These are phyloP conservation scores for human (Homo sapiens) DNA, from an alignment of 2,113 vertebrate genomes.

Conservation along the genomic window DNA sequence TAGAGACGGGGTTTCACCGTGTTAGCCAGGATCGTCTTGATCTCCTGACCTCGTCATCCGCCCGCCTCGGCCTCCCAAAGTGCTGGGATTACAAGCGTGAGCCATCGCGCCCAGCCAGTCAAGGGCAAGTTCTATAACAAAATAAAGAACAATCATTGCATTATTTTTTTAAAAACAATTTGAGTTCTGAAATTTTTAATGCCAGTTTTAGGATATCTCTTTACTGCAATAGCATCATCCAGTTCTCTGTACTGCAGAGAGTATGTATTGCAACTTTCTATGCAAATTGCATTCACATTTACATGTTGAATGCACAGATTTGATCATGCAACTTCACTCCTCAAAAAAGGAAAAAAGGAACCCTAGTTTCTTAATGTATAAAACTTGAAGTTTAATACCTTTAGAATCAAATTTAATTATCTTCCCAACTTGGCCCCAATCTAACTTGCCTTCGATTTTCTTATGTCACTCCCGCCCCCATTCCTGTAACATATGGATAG, in stretches of 20 bases:
- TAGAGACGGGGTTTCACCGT: too few species aligned
- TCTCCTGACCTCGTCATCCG: too few species aligned
- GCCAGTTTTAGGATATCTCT: background rate
- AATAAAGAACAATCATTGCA: background rate
- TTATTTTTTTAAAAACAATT: background rate
- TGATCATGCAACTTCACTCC: background rate
- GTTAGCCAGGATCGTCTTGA: too few species aligned
- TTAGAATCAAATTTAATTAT: background rate
- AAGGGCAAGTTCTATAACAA: background rate
- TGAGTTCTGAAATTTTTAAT: background rate
- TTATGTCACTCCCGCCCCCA: background rate
- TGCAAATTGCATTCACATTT: background rate
- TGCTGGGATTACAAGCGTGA: too few species aligned
- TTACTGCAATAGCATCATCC: background rate
- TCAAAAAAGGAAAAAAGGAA: background rate
- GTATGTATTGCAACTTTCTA: background rate
- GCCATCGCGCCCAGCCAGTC: accelerated
- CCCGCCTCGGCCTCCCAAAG: too few species aligned
- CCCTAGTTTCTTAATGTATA: background rate
- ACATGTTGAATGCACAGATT: background rate
- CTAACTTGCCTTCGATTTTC: background rate
- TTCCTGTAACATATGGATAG: background rate
- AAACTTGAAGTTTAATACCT: background rate
- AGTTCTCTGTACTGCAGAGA: background rate
- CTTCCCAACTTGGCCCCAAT: background rate